Base-by-base conservation (phyloP, 2,797 vertebrate species). In the Falco concolor region DNA sequence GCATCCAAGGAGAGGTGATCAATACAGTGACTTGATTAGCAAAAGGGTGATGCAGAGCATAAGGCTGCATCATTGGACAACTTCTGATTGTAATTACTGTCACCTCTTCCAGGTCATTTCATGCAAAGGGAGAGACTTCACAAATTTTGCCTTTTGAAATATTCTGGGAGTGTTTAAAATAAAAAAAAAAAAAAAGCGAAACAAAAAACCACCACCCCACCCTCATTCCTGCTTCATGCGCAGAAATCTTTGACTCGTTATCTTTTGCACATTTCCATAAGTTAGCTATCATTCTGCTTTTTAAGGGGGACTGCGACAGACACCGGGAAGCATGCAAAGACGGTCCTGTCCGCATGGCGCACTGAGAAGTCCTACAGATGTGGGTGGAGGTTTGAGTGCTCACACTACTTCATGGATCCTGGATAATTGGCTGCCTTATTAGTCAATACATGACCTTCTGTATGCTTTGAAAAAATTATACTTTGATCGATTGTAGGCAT, bases 21-120 rank as follows among this genome's bases (percentile, higher is more conserved):
- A 76, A 95, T 96, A 93, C 79, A 85, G 63, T 1, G 11, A 94
- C 93, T 95, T 95, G 95, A 96, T 75, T 74, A 92, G 72, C 84
- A 90, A 78, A 56, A 63, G 36, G 36, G 45, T 68, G 70, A 92
- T 54, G 90, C 82, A 87, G 38, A 88, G 20, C 5, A 0, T 59
- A 52, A 79, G 65, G 80, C 69, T 67, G 54, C 52, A 63, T 49
- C 7, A 0, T 42, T 87, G 74, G 60, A 67, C 74, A 70, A 5
- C 80, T 92, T 81, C 79, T 80, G 20, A 32, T 77, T 56, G 61
- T 89, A 94, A 93, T 93, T 93, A 85, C 65, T 94, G 36, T 83
- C 83, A 67, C 24, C 83, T 84, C 70, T 94, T 67, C 80, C 40
- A 82, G 32, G 25, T 44, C 3, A 1, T 61, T 87, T 74, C 49